phyloP scores from a whole-genome alignment of 2,888 invertebrate species.

The Mesoligia furuncula region DNA sequence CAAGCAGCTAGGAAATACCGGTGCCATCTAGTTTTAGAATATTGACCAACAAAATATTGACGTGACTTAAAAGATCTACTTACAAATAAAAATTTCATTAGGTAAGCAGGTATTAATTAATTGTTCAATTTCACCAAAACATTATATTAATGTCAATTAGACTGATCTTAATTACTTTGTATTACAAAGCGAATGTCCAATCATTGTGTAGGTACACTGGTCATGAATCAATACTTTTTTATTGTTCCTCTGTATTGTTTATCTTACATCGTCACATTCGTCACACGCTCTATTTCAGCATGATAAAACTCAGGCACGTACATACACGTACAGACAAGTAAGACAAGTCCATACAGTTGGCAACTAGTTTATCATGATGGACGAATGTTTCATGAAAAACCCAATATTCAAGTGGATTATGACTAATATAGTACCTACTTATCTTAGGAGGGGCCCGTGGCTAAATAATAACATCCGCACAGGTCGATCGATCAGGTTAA shows the following conservation, averaged over 20 bases:
- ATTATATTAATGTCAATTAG: constrained; percentile 9
- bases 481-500: no score
- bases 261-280: constrained; percentile 34
- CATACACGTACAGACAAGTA: constrained; percentile 24
- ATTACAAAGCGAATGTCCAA: constrained; percentile 22
- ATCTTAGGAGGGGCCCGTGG: constrained; percentile 27
- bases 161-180: constrained; percentile 22
- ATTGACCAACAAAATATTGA: neutral
- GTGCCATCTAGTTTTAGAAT: neutral
- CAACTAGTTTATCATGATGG: constrained; percentile 35
- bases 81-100: neutral
- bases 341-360: constrained; percentile 24
- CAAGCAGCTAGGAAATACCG: neutral
- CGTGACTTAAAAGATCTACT: neutral
- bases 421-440: constrained; percentile 17
- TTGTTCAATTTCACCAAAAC: constrained; percentile 2
- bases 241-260: constrained; percentile 29
- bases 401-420: constrained; percentile 19
- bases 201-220: constrained; percentile 14
- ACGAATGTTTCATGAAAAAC: constrained; percentile 32
- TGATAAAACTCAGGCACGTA: constrained; percentile 39
- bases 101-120: neutral
- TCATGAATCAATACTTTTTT: constrained; percentile 45
- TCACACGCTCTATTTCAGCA: constrained; percentile 43
- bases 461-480: no score